A percentile compares a stretch with the other conserved stretches of the same genome.
phyloP scores from a whole-genome alignment of 2,113 vertebrate species.

The Tinamus guttatus region DNA sequence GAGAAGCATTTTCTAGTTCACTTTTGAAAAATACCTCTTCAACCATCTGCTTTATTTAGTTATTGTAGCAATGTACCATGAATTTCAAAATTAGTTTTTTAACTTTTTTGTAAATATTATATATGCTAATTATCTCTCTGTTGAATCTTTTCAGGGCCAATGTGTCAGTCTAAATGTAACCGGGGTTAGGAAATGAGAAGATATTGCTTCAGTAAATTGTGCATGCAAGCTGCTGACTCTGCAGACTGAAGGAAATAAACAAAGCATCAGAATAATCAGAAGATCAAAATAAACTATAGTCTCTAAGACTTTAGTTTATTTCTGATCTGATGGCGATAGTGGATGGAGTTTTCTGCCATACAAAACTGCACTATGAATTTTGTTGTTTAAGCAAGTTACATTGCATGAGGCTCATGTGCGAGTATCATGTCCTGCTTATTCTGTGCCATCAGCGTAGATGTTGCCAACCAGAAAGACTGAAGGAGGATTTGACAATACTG shows the following conservation, averaged over 20 bases:
- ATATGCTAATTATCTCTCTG: not conserved
- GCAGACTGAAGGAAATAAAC: not conserved
- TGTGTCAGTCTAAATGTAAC: not conserved
- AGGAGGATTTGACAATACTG: not conserved
- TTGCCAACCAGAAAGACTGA: not conserved
- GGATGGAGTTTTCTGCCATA: not conserved
- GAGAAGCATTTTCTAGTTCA: not conserved
- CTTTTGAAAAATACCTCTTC: not conserved
- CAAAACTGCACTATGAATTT: not conserved
- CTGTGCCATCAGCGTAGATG: too few relatives aligned
- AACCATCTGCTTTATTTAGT: not conserved
- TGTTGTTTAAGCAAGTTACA: not conserved
- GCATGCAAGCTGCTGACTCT: not conserved
- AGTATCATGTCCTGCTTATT: not conserved
- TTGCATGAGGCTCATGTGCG: not conserved
- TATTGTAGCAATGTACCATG: not conserved
- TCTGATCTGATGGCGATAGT: too few relatives aligned
- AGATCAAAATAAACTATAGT: not conserved
- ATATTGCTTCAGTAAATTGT: not conserved
- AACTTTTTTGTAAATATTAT: not conserved
- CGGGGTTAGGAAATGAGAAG: not conserved
- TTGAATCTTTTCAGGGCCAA: not conserved
- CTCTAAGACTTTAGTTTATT: not conserved
- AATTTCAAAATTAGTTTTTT: conserved; percentile 13
- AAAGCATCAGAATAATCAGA: not conserved